Evolutionary conservation across 2,797 vertebrate species (phyloP).

Genomic region (Petrocephalus sullivani): DNA sequence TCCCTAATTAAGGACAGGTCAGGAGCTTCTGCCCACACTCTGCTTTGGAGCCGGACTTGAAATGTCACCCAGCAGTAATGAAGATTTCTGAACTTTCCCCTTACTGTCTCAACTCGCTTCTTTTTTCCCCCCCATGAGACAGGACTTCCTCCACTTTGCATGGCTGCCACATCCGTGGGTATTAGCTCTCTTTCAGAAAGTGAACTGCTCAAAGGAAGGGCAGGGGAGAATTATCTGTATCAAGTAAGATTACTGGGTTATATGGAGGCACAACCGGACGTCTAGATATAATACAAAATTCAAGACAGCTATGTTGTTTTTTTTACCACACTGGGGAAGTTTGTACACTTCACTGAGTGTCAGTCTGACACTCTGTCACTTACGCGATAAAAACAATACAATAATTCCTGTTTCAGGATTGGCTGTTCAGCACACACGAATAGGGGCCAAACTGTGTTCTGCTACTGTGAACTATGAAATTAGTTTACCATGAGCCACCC

Average conservation of each 20-base stretch:
- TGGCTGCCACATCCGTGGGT: not conserved
- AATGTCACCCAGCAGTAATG: constrained; percentile 46
- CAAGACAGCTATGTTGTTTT: not conserved
- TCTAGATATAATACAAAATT: not conserved
- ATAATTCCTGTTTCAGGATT: not conserved
- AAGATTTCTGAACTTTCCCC: constrained; percentile 40
- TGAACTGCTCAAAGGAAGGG: not conserved
- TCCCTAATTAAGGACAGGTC: constrained; percentile 49
- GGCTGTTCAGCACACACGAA: not conserved
- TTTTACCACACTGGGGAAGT: not conserved
- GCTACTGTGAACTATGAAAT: not conserved
- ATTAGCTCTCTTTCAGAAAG: not conserved
- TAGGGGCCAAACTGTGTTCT: no score
- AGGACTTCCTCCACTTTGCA: not conserved
- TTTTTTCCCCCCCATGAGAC: constrained; percentile 17
- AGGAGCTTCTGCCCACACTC: constrained; percentile 37
- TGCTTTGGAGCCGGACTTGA: constrained; percentile 40
- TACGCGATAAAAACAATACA: not conserved
- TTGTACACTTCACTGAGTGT: not conserved
- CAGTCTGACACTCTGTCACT: not conserved
- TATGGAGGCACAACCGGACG: not conserved
- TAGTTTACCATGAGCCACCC: not conserved
- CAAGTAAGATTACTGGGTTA: not conserved
- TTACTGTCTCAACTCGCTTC: constrained; percentile 36
- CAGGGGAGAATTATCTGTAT: not conserved